Conservation (phyloP, 1,140 invertebrate genomes). For the Platorchestia sp. region DNA sequence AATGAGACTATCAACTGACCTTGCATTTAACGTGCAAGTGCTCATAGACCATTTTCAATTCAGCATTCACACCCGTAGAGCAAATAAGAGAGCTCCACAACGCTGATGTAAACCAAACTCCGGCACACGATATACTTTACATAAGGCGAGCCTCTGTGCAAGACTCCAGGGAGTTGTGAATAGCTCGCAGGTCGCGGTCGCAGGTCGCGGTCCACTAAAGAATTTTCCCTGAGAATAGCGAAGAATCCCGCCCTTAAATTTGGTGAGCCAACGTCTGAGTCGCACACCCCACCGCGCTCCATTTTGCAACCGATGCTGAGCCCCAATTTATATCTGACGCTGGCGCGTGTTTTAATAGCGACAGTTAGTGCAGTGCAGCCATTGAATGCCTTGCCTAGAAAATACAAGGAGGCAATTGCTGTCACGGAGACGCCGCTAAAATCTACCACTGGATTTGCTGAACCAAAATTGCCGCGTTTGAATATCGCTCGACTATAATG, state of each 20-base stretch:
- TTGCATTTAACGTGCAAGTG: no score
- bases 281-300: background rate
- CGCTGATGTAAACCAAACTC: background rate
- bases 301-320: slow-evolving; percentile 26
- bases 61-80: background rate
- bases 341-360: slow-evolving; percentile 15
- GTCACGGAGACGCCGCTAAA: background rate
- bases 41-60: no score
- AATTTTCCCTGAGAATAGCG: background rate
- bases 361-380: slow-evolving; percentile 33
- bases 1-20: no score
- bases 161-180: background rate
- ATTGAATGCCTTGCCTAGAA: slow-evolving; percentile 25
- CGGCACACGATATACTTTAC: background rate
- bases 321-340: background rate
- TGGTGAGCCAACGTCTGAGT: background rate
- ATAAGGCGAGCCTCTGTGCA: background rate
- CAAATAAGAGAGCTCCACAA: background rate
- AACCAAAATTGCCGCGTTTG: background rate
- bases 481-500: background rate
- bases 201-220: background rate
- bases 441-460: background rate
- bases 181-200: no score
- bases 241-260: background rate
- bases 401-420: background rate